Evolutionary conservation across 2,797 vertebrate species (phyloP), one percentile per base, ranked within the genome.

Genomic region (Valencia hispanica): DNA sequence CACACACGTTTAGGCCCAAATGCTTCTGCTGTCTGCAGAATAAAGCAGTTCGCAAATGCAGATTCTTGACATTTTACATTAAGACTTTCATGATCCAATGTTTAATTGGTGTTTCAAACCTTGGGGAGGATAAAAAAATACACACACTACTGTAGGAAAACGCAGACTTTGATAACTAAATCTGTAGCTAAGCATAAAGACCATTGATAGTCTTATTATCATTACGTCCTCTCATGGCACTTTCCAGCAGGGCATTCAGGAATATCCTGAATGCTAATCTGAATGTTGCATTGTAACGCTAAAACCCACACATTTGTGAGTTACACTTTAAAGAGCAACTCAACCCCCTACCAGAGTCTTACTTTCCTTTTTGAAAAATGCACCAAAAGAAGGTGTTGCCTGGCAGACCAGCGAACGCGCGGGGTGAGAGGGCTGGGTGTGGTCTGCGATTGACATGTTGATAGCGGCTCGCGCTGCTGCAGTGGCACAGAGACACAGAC

Each of bases 11-110:
- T 69, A 84, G 81, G 78, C 82, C 84, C 82, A 86, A 68, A 75
- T 61, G 72, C 66, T 50, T 59, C 77, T 75, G 71, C 70, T 85
- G 80, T 84, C 82, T 79, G 77, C 79, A 76, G 75, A 81, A 69
- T 74, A 79, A 77, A 78, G 78, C 73, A 79, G 86, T 81, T 84
- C 87, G 86, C 72, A 87, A 84, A 86, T 81, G 30, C 70, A 78
- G 77, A 81, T 84, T 78, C 36, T 75, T 73, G 45, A 43, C 25
- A 48, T 85, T 90, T 86, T 70, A 36, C 84, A 48, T 73, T 75
- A 78, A 61, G 27, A 75, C 57, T 84, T 80, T 82, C 25, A 68
- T 76, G 41, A 76, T 82, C 68, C 75, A 1, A 70, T 61, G 70
- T 74, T 79, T 59, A 78, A 55, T 71, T 77, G 22, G 34, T 79